Evolutionary conservation across 2,113 vertebrate genomes (phyloP).

Genomic region (Globicephala melas): DNA sequence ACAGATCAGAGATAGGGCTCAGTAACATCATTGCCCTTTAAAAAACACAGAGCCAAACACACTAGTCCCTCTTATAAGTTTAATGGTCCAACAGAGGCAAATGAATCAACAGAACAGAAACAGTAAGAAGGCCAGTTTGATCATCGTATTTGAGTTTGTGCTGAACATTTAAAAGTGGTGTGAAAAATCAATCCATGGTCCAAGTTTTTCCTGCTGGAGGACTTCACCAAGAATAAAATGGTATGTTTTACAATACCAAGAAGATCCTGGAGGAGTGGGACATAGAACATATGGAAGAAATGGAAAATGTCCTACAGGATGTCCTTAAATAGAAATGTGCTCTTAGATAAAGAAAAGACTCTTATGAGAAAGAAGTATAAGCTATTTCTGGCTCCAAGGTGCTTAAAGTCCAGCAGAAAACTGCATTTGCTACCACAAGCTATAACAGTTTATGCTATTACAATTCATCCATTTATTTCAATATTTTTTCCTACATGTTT

Average conservation of each 20-base stretch:
- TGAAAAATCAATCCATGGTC: not conserved
- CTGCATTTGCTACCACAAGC: not conserved
- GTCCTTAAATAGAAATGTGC: not conserved
- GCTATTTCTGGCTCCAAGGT: not conserved
- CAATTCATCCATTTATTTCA: not conserved
- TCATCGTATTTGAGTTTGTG: not conserved
- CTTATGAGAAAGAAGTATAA: not conserved
- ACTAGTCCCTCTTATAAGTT: not conserved
- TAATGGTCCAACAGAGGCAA: constrained; percentile 19
- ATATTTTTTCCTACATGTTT: not conserved
- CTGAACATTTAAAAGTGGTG: not conserved
- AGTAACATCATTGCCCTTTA: constrained; percentile 15
- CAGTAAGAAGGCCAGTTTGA: not conserved
- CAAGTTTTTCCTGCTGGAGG: not conserved
- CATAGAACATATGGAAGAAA: not conserved
- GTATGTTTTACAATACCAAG: not conserved
- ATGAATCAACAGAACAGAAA: constrained; percentile 36
- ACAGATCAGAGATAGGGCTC: not conserved
- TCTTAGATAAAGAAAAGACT: constrained; percentile 7
- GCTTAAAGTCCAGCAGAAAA: not conserved
- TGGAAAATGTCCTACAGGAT: not conserved
- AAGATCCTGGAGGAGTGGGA: not conserved
- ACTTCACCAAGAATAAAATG: not conserved
- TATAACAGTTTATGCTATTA: not conserved
- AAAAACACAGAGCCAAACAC: not conserved